These are phyloP conservation scores for Schizopygopsis pylzovi DNA, from an alignment of 2,797 vertebrate species.

Conservation along the genomic window DNA sequence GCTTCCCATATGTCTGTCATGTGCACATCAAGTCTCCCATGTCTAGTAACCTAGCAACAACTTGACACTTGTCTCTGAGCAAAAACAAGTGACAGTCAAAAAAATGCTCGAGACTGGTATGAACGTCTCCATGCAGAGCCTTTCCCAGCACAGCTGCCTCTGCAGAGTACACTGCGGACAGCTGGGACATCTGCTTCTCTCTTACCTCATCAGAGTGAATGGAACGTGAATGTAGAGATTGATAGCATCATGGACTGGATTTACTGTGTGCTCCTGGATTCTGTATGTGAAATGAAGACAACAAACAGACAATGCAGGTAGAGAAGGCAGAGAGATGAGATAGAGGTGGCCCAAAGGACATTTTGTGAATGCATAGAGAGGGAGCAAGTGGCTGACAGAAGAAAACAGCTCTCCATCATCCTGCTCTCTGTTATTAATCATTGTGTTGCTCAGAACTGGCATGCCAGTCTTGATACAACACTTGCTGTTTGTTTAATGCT, in stretches of 20 bases:
- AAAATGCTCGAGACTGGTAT: slow-evolving; percentile 12
- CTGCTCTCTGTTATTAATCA: slow-evolving; percentile 58
- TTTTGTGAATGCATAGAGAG: slow-evolving; percentile 34
- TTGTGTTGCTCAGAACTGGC: slow-evolving; percentile 49
- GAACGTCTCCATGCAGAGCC: slow-evolving; percentile 22
- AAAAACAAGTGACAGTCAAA: slow-evolving; percentile 41
- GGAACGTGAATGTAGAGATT: background rate
- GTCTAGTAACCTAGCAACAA: slow-evolving; percentile 52
- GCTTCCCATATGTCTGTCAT: slow-evolving; percentile 45
- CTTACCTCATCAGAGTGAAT: slow-evolving; percentile 49
- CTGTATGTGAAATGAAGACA: slow-evolving; percentile 33
- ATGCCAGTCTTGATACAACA: slow-evolving; percentile 43
- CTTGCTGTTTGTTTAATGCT: slow-evolving; percentile 52
- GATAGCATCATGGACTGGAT: slow-evolving; percentile 15
- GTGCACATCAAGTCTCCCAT: slow-evolving; percentile 42
- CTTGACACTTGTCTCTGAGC: slow-evolving; percentile 45
- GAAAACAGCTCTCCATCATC: slow-evolving; percentile 49
- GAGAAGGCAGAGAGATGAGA: slow-evolving; percentile 17
- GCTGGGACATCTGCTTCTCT: slow-evolving; percentile 43
- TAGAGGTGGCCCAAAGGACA: slow-evolving; percentile 43
- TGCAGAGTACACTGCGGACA: slow-evolving; percentile 36
- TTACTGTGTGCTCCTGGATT: background rate
- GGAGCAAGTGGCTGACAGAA: slow-evolving; percentile 24
- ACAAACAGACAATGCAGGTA: slow-evolving; percentile 24
- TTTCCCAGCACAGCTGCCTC: slow-evolving; percentile 31